Percentiles rank a stretch among this genome's conserved stretches.
Conservation (phyloP, 2,888 invertebrate species). For the Diaperis boleti region DNA sequence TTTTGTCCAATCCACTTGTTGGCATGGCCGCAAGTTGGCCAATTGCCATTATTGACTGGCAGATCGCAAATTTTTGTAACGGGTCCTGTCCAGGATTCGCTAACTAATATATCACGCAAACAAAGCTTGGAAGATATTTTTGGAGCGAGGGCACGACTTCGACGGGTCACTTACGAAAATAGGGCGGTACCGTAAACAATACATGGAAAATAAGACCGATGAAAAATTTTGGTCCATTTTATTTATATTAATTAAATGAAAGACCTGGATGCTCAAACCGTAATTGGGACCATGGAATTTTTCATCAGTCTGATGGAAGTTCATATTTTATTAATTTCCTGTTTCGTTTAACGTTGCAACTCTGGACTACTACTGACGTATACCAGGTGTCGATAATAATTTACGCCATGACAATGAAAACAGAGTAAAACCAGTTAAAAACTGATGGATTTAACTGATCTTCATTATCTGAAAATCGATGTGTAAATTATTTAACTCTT, state of each 20-base stretch:
- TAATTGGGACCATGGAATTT: background rate
- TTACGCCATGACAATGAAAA: slow-evolving; percentile 12
- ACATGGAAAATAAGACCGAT: background rate
- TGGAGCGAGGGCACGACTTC: background rate
- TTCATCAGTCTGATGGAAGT: slow-evolving; percentile 3
- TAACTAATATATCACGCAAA: background rate
- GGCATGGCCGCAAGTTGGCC: slow-evolving; percentile 20
- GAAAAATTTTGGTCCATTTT: too few relatives aligned
- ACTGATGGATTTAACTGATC: slow-evolving; percentile 21
- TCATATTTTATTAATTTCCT: slow-evolving; percentile 12
- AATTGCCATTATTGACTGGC: slow-evolving; percentile 16
- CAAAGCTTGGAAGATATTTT: background rate
- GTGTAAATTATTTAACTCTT: slow-evolving; percentile 9
- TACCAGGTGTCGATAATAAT: slow-evolving; percentile 24
- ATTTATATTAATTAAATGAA: too few relatives aligned
- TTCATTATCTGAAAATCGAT: slow-evolving; percentile 6
- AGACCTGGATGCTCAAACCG: too few relatives aligned
- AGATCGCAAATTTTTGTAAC: slow-evolving; percentile 8
- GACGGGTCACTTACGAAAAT: background rate
- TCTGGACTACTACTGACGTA: slow-evolving; percentile 13
- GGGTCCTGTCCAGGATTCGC: background rate
- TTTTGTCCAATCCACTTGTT: slow-evolving; percentile 26
- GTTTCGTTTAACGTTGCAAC: slow-evolving; percentile 11
- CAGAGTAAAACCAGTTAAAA: slow-evolving; percentile 21
- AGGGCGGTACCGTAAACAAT: background rate